Evolutionary conservation across 92 coral and sea anemone species (phyloP), one percentile per base, ranked within the genome.

Genomic region (Chrysogorgia sp.): DNA sequence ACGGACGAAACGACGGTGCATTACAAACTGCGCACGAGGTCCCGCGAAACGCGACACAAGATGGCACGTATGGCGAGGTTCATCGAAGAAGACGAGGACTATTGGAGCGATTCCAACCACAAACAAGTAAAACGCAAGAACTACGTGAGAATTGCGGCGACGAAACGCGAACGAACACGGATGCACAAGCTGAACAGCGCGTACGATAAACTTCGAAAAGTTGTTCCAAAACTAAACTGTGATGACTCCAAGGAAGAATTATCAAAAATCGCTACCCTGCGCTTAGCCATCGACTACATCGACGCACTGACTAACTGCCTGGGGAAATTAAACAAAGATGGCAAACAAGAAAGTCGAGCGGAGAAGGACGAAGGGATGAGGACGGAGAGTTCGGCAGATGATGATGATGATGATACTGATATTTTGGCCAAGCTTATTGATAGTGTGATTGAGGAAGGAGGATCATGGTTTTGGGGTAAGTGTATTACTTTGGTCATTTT

Each of bases 221-320:
- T 90, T 24, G 90, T 94, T 2, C 98, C 98, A 15, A 94, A 92
- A 58, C 78, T 89, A 14, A 83, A 84, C 83, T 85, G 84, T 53
- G 80, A 85, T 12, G 89, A 88, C 0, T 86, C 84, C 0, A 74
- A 81, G 14, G 87, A 87, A 40, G 89, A 88, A 80, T 88, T 90
- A 40, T 89, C 98, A 8, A 94, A 94, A 74, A 94, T 94, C 52
- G 97, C 97, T 28, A 94, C 98, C n/a, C 64, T 94, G 21, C 82
- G 97, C 24, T 84, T 91, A 3, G 98, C 98, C 10, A 94, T 91
- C 34, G 92, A 94, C 40, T 94, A 94, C 70, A 94, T 94, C 21
- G 85, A 88, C 28, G 92, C 90, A 41, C 80, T 94, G 5, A 84
- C 94, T 55, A 82, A 87, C 63, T 83, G 83, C 17, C 80, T 94